Conservation (phyloP, 64 coral and sea anemone species). For the Pocillopora damicornis region DNA sequence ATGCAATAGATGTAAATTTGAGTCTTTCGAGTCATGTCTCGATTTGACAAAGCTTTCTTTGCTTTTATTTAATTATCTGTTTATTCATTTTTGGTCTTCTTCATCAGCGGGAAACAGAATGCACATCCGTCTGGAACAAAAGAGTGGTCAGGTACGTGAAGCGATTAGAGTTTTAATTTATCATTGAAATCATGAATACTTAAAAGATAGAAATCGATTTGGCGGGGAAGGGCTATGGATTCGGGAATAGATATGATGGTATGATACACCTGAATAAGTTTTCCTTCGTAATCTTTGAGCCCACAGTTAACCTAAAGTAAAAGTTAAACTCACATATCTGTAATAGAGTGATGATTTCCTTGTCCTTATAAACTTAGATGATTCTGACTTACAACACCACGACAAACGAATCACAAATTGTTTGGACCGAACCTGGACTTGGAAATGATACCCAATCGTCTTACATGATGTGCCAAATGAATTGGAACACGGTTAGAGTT, state of each 20-base stretch:
- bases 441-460: conserved; percentile 36
- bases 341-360: neutral
- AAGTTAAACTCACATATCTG: neutral
- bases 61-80: neutral
- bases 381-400: conserved; percentile 27
- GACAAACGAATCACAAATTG: neutral
- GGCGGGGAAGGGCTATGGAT: too few species aligned
- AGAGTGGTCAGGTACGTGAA: conserved; percentile 16
- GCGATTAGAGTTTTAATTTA: neutral
- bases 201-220: too few species aligned
- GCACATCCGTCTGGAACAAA: conserved; percentile 6
- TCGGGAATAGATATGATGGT: too few species aligned
- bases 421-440: conserved; percentile 49
- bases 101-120: neutral
- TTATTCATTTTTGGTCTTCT: neutral
- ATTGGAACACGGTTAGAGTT: conserved; percentile 41
- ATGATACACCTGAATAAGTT: neutral
- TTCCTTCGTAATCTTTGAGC: neutral
- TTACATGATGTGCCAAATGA: conserved; percentile 61
- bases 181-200: too few species aligned
- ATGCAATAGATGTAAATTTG: too few species aligned
- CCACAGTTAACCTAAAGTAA: too few species aligned
- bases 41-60: too few species aligned
- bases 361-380: neutral
- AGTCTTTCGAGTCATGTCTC: too few species aligned